Percentiles rank a stretch among this genome's conserved stretches.
These are phyloP conservation scores for Nycticorax nycticorax DNA, from an alignment of 2,113 vertebrate genomes.

Conservation along the genomic window DNA sequence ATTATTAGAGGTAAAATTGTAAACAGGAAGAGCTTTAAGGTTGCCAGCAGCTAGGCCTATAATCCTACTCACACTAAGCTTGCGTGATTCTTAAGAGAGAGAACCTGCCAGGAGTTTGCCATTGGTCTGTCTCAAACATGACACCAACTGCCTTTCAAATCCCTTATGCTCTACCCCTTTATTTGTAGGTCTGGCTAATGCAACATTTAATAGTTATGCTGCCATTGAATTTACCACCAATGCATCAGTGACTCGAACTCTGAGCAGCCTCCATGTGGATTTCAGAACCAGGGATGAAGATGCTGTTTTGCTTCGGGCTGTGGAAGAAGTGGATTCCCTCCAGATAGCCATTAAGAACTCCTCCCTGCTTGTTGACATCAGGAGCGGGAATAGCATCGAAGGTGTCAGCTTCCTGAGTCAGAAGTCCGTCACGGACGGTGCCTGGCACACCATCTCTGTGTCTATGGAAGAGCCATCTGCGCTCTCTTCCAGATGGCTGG, in stretches of 20 bases:
- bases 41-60: conserved; percentile 1
- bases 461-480: conserved; percentile 73
- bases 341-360: conserved; percentile 84
- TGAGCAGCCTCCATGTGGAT: conserved; percentile 79
- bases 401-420: conserved; percentile 74
- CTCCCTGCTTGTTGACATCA: conserved; percentile 78
- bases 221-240: conserved; percentile 76
- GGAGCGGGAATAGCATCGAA: conserved; percentile 73
- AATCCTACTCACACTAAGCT: conserved; percentile 43
- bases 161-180: background rate
- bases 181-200: conserved; percentile 84
- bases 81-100: background rate
- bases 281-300: conserved; percentile 86
- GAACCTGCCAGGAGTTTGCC: background rate
- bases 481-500: conserved; percentile 75
- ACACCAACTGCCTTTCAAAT: background rate
- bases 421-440: conserved; percentile 78
- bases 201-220: conserved; percentile 79
- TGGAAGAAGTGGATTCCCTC: conserved; percentile 70
- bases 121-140: background rate
- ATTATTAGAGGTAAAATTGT: background rate
- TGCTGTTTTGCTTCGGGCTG: conserved; percentile 78
- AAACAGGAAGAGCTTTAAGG: conserved; percentile 60
- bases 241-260: conserved; percentile 59
- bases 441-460: conserved; percentile 85